Evolutionary conservation across 1,140 invertebrate species (phyloP), one percentile per base, ranked within the genome.

Genomic region (Panulirus ornatus): DNA sequence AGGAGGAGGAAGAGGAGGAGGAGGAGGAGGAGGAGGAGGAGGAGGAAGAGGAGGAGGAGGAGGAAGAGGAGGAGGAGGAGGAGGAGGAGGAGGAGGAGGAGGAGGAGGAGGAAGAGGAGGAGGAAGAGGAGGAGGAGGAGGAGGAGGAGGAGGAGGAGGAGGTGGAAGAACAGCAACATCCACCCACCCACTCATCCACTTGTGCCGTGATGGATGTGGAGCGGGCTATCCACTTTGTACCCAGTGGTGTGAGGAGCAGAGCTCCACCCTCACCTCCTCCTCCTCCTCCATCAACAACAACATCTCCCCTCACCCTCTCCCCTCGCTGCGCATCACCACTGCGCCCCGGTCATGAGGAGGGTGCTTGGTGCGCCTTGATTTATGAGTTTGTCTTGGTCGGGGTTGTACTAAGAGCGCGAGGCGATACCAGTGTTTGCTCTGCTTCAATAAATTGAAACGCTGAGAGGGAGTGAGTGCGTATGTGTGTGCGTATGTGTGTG

Each of bases 341-440:
- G n/a, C n/a, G 22, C 27, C 36, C 14, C 30, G 1, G 30, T 34
- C 16, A 34, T 38, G 36, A 71, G 30, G 36, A 71, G 30, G 30
- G 16, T 71, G 30, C 30, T 16, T 14, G 6, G 22, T 34, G 16
- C 27, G 51, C 22, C 9, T 11, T 66, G 42, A 83, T 83, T 83
- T 83, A 83, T 40, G 79, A 83, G 51, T 66, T 34, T 42, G 75
- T 83, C n/a, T 83, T 19, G 36, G 47, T 34, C 42, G 79, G 34
- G 34, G 30, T 22, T 22, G 63, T 83, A 83, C 63, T 83, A 83
- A 83, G 79, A 83, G 79, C 22, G 79, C 54, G 70, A 5, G 5
- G 16, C 19, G 79, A 83, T 83, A 83, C 36, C 79, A 11, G 14
- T 83, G 79, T 83, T 83, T 54, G 40, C 42, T 66, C 79, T 54